Percentiles rank a stretch among this genome's conserved stretches.
These are phyloP conservation scores for Motacilla alba DNA, from an alignment of 2,113 vertebrate species.

Conservation along the genomic window DNA sequence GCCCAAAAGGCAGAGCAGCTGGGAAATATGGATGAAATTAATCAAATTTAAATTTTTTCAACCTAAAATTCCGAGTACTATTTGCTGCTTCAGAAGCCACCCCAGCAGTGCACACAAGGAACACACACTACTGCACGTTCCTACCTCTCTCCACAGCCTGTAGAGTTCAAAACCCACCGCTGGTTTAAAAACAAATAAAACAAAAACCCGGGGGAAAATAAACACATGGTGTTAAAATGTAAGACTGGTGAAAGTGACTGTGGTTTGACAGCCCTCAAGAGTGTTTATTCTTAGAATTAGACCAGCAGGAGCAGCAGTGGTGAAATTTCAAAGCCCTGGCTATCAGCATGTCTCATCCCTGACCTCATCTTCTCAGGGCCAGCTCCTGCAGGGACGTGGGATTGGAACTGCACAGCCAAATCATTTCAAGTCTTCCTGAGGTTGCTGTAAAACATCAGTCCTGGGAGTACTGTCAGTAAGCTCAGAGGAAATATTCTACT, in stretches of 20 bases:
- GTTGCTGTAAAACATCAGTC: neutral
- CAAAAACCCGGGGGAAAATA: constrained; percentile 1
- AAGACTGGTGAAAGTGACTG: neutral
- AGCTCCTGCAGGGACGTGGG: neutral
- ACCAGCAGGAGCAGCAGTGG: neutral
- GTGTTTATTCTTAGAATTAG: neutral
- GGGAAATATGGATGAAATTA: neutral
- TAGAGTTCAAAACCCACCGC: neutral
- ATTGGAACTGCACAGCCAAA: neutral
- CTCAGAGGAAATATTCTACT: neutral
- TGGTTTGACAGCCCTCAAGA: neutral
- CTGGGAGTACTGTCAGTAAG: neutral
- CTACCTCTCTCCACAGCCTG: neutral
- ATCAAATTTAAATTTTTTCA: neutral
- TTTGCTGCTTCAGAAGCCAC: neutral
- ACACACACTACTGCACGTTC: neutral
- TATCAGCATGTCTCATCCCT: neutral
- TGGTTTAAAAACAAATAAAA: constrained; percentile 25
- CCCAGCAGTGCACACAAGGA: neutral
- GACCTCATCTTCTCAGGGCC: neutral
- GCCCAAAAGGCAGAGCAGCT: neutral
- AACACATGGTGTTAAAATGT: neutral
- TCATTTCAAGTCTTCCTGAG: neutral
- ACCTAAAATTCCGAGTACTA: neutral
- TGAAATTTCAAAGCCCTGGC: neutral